Percentiles rank a stretch among this genome's conserved stretches.
Conservation (phyloP, 2,113 vertebrate species). For the Labrus mixtus region DNA sequence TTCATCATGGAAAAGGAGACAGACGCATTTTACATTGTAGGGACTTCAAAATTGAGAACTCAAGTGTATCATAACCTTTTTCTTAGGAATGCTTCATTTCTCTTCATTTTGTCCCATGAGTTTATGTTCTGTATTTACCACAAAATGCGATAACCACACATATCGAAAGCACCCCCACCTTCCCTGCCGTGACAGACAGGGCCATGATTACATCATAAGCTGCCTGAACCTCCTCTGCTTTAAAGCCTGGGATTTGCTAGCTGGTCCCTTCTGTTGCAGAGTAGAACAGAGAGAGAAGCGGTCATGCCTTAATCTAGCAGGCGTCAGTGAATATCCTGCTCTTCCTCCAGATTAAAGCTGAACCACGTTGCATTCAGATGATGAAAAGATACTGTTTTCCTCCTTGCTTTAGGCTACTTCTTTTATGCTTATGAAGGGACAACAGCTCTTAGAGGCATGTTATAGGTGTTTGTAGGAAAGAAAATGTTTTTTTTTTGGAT, state of each 20-base stretch:
- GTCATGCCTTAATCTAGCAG: constrained; percentile 78
- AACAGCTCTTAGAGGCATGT: not conserved
- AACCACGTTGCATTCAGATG: constrained; percentile 58
- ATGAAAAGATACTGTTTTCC: constrained; percentile 56
- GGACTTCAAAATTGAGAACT: too few relatives aligned
- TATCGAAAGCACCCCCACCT: constrained; percentile 41
- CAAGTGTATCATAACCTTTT: too few relatives aligned
- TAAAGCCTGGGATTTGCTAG: constrained; percentile 83
- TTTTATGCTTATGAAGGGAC: not conserved
- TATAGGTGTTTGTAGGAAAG: not conserved
- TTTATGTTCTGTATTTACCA: constrained; percentile 14
- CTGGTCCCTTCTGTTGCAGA: constrained; percentile 81
- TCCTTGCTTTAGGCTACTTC: constrained; percentile 15
- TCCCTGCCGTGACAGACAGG: constrained; percentile 72
- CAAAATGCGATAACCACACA: constrained; percentile 55
- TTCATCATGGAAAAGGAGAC: not conserved
- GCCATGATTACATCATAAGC: constrained; percentile 83
- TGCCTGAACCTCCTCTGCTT: constrained; percentile 74
- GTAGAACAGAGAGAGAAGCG: constrained; percentile 59
- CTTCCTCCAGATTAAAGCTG: constrained; percentile 77
- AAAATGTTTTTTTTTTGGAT: not conserved
- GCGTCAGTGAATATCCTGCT: constrained; percentile 69
- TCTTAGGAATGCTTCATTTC: not conserved
- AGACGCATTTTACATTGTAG: not conserved
- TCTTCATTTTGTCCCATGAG: not conserved